These are phyloP conservation scores for Dipodomys spectabilis DNA, from an alignment of 2,113 vertebrate species.

Conservation along the genomic window DNA sequence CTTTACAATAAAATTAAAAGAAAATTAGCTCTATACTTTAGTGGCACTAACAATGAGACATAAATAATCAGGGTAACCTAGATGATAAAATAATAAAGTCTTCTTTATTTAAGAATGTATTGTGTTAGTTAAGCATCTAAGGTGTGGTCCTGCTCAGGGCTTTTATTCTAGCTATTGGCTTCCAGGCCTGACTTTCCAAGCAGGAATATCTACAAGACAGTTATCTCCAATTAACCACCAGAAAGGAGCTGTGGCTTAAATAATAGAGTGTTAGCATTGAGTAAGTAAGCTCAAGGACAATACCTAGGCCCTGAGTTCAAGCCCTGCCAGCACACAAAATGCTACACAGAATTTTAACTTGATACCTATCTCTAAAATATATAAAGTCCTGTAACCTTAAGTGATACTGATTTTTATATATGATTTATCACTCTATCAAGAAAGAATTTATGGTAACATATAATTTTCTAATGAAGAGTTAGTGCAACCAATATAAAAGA, in stretches of 20 bases:
- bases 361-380: neutral
- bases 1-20: too few species aligned
- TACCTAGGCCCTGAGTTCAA: too few species aligned
- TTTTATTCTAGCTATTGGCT: neutral
- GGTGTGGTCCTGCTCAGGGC: neutral
- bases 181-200: too few species aligned
- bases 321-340: too few species aligned
- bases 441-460: neutral
- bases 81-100: neutral
- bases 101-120: too few species aligned
- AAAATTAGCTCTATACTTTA: constrained; percentile 55
- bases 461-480: neutral
- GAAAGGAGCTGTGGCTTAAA: too few species aligned
- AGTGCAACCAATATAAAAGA: neutral
- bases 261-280: too few species aligned
- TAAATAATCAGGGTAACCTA: constrained; percentile 66
- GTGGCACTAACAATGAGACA: constrained; percentile 60
- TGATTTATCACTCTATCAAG: neutral
- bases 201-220: too few species aligned
- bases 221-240: too few species aligned
- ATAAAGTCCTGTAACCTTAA: neutral
- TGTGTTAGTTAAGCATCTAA: too few species aligned
- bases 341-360: neutral
- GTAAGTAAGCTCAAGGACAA: too few species aligned
- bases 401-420: neutral